Evolutionary conservation across 2,888 invertebrate species (phyloP).

Genomic region (Prenolepis imparis): DNA sequence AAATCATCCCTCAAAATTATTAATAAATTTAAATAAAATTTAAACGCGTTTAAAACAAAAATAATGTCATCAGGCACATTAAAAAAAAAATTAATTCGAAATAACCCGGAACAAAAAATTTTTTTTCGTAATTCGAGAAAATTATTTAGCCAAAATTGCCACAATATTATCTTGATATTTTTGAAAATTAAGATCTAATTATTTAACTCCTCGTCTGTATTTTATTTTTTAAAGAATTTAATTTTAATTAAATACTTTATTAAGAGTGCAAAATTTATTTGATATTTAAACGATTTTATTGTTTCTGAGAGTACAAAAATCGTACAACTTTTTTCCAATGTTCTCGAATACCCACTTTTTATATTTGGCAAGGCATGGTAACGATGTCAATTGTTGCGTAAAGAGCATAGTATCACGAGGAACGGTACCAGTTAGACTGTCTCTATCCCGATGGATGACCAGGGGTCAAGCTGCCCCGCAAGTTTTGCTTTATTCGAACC

Average conservation of each 20-base stretch:
- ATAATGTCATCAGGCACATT: background rate
- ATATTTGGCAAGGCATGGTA: constrained; percentile 84
- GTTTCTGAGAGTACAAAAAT: background rate
- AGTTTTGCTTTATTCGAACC: constrained; percentile 72
- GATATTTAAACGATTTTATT: background rate
- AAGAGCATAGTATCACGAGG: constrained; percentile 79
- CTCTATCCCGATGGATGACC: constrained; percentile 82
- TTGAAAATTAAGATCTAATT: background rate
- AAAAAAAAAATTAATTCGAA: too few species aligned
- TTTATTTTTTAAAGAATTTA: background rate
- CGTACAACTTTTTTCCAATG: background rate
- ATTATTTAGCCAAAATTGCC: background rate
- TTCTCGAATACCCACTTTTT: constrained; percentile 81
- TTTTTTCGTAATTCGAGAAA: background rate
- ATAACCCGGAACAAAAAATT: background rate
- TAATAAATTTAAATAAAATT: background rate
- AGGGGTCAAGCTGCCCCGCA: constrained; percentile 84
- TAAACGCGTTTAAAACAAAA: background rate
- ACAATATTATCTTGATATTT: background rate
- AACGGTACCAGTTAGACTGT: constrained; percentile 77
- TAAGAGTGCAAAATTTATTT: background rate
- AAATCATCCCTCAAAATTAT: background rate
- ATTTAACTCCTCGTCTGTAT: background rate
- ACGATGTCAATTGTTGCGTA: constrained; percentile 82
- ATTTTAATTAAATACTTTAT: background rate